Evolutionary conservation across 2,797 vertebrate species (phyloP).

Genomic region (Alexandromys oeconomus): DNA sequence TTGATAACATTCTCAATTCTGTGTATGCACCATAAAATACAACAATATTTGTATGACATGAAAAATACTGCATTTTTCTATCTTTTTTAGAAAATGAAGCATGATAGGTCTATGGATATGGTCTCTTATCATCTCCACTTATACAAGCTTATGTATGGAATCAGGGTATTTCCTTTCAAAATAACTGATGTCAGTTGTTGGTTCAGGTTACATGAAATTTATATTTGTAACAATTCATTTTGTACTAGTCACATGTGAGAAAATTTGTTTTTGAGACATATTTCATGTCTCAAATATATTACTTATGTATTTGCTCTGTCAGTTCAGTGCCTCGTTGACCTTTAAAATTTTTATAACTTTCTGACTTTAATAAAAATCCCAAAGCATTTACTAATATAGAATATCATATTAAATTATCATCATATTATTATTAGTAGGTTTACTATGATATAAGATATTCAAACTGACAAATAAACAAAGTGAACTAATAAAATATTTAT

Average conservation of each 20-base stretch:
- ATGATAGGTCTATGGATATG: background rate
- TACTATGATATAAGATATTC: background rate
- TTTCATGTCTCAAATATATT: background rate
- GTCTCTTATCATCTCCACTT: background rate
- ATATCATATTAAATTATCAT: background rate
- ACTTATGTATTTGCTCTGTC: background rate
- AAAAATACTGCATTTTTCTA: background rate
- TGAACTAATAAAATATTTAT: background rate
- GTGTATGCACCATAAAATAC: background rate
- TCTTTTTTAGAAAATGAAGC: background rate
- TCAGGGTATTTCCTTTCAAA: background rate
- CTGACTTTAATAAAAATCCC: background rate
- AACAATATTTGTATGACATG: background rate
- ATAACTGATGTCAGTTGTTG: background rate
- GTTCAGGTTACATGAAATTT: background rate
- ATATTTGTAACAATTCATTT: conserved; percentile 35
- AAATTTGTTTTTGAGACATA: conserved; percentile 24
- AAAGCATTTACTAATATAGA: background rate
- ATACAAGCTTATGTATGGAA: too few species aligned
- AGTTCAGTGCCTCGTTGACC: background rate
- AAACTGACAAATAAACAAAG: background rate
- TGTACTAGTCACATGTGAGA: background rate
- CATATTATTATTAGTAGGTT: background rate
- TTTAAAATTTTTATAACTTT: background rate
- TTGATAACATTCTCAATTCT: background rate